Percentiles rank a stretch among this genome's conserved stretches.
Evolutionary conservation across 2,888 invertebrate species (phyloP).

Genomic region (Ophraella communa): DNA sequence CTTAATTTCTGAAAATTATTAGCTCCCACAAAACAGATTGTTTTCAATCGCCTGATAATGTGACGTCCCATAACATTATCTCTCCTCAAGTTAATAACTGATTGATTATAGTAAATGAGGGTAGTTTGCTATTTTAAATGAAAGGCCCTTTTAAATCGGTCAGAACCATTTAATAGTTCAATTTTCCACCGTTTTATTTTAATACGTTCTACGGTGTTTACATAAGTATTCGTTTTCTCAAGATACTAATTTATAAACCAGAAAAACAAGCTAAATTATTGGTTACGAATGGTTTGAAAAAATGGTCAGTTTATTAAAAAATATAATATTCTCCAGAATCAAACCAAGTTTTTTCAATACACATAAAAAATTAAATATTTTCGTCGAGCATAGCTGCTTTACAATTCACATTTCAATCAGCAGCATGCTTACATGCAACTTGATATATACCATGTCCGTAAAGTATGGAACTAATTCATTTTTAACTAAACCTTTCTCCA

Average conservation of each 20-base stretch:
- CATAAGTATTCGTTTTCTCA: constrained; percentile 16
- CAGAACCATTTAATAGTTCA: constrained; percentile 20
- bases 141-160: constrained; percentile 8
- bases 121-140: constrained; percentile 9
- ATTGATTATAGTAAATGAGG: constrained; percentile 19
- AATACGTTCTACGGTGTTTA: constrained; percentile 19
- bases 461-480: no score
- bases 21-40: constrained; percentile 1
- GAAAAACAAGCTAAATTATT: constrained; percentile 12
- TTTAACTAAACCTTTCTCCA: no score
- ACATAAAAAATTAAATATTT: no score
- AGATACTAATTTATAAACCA: constrained; percentile 8
- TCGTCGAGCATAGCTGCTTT: no score
- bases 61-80: not conserved
- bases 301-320: not conserved
- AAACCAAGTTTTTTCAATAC: not conserved
- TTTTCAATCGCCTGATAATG: not conserved
- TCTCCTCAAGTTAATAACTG: constrained; percentile 10
- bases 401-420: no score
- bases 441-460: no score
- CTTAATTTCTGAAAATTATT: not conserved
- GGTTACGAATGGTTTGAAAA: not conserved
- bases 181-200: constrained; percentile 17
- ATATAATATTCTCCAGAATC: not conserved
- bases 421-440: no score